phyloP scores from a whole-genome alignment of 2,113 vertebrate genomes.

The Aptenodytes forsteri region DNA sequence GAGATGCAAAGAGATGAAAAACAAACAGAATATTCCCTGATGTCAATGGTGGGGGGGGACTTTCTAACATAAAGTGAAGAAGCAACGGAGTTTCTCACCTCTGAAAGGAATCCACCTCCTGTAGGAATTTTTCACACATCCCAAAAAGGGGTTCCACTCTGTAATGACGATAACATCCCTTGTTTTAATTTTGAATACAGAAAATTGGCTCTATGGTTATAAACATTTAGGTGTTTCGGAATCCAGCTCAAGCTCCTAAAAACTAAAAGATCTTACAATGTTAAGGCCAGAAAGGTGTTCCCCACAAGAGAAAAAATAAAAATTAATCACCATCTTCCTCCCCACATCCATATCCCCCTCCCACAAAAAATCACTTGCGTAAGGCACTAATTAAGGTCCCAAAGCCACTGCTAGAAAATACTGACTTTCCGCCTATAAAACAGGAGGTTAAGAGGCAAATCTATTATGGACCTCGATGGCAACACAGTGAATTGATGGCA shows the following conservation, averaged over 20 bases:
- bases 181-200: not conserved
- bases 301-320: not conserved
- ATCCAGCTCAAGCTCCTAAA: not conserved
- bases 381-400: not conserved
- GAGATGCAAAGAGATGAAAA: not conserved
- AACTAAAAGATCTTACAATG: not conserved
- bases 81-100: constrained; percentile 75
- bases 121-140: constrained; percentile 92
- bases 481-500: not conserved
- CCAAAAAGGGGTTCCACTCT: constrained; percentile 88
- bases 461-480: not conserved
- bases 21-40: not conserved
- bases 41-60: not conserved
- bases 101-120: constrained; percentile 93
- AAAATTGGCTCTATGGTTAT: not conserved
- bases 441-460: not conserved
- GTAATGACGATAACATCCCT: not conserved
- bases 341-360: not conserved
- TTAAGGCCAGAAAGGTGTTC: not conserved
- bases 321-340: not conserved
- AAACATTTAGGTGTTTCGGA: not conserved
- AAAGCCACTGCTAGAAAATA: not conserved
- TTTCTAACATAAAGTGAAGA: not conserved
- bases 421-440: not conserved
- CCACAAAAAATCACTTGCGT: not conserved